Conservation (phyloP, 2,797 vertebrate genomes). For the Enteromius thamalakanensis region DNA sequence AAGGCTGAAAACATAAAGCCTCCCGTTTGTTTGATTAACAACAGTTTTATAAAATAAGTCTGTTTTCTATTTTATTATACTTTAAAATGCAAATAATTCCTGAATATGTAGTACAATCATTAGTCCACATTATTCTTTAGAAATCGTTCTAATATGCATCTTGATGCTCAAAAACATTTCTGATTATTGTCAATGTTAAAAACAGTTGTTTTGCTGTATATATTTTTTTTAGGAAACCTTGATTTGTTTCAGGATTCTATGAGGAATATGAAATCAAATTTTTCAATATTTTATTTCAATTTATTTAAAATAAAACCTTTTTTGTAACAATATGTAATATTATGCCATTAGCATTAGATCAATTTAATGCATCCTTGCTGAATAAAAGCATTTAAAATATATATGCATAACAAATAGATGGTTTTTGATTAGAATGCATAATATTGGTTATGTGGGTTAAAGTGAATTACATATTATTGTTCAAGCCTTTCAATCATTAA, state of each 20-base stretch:
- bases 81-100: neutral
- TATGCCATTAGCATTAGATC: neutral
- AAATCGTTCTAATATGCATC: neutral
- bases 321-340: neutral
- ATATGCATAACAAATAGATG: neutral
- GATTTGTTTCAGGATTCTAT: neutral
- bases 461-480: constrained; percentile 15
- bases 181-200: neutral
- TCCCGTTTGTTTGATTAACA: neutral
- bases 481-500: constrained; percentile 75
- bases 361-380: neutral
- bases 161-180: neutral
- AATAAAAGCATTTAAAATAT: neutral
- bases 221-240: neutral
- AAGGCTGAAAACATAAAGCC: neutral
- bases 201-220: neutral
- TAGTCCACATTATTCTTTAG: neutral
- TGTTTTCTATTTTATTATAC: neutral
- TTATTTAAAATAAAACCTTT: neutral
- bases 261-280: neutral
- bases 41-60: neutral
- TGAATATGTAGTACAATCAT: neutral
- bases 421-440: neutral
- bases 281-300: too few species aligned
- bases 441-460: neutral